A percentile compares a stretch with the other conserved stretches of the same genome.
These are phyloP conservation scores for Marmota monax DNA, from an alignment of 2,113 vertebrate species.

Conservation along the genomic window DNA sequence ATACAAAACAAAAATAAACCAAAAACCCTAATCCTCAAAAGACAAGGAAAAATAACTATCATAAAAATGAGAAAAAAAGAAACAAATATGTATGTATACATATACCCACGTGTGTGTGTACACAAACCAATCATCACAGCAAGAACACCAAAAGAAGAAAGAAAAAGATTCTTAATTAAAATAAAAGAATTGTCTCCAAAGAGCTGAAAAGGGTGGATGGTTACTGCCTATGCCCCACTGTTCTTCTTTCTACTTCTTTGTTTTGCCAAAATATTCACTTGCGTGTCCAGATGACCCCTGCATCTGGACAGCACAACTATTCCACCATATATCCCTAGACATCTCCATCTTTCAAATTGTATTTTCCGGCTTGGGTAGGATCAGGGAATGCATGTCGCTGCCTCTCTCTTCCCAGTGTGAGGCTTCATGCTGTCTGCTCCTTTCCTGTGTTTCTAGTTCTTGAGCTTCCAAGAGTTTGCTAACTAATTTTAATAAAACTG, in stretches of 20 bases:
- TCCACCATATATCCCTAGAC: not conserved
- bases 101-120: no score
- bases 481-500: not conserved
- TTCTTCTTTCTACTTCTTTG: not conserved
- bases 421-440: not conserved
- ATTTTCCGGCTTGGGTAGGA: not conserved
- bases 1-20: no score
- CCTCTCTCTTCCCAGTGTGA: not conserved
- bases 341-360: not conserved
- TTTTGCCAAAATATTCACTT: not conserved
- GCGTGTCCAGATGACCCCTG: not conserved
- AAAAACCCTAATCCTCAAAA: no score
- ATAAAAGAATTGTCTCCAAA: no score
- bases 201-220: no score
- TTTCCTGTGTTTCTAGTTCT: not conserved
- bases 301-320: not conserved
- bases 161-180: no score
- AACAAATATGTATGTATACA: no score
- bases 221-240: no score
- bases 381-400: not conserved
- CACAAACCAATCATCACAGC: no score
- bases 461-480: not conserved
- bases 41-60: no score
- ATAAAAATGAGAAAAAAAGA: no score
- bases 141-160: no score